These are phyloP conservation scores for Neolamprologus devosi DNA, from an alignment of 2,113 vertebrate species.

Conservation along the genomic window DNA sequence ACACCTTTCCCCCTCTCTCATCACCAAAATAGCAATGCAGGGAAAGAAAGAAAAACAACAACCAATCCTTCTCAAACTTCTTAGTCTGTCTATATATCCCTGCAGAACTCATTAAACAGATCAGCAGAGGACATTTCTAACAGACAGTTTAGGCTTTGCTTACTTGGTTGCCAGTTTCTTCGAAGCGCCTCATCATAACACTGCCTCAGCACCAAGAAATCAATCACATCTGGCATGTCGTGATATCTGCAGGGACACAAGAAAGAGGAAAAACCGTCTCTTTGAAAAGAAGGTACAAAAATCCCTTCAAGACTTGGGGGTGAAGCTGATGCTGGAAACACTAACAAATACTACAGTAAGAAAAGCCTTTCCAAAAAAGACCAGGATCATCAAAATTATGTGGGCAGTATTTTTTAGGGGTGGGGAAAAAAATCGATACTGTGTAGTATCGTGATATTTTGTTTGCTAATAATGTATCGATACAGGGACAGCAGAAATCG, in stretches of 20 bases:
- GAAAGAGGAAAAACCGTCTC: neutral
- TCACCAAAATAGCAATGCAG: neutral
- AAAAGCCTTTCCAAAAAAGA: neutral
- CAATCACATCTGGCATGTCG: conserved; percentile 97
- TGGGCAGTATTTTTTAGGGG: neutral
- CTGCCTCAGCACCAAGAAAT: conserved; percentile 92
- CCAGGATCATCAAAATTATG: neutral
- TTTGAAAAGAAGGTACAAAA: neutral
- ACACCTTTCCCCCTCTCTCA: neutral
- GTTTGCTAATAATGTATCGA: too few relatives aligned
- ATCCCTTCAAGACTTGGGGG: neutral
- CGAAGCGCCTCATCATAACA: conserved; percentile 90
- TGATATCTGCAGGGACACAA: conserved; percentile 78
- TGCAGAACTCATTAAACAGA: neutral
- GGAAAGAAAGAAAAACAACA: neutral
- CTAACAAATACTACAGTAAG: neutral
- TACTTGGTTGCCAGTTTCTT: conserved; percentile 88
- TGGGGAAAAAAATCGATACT: too few relatives aligned
- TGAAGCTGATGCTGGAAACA: neutral
- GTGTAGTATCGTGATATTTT: too few relatives aligned
- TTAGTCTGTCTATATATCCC: neutral
- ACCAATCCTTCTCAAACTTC: neutral
- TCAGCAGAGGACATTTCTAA: neutral
- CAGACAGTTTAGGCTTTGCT: neutral
- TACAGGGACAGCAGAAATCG: too few relatives aligned